Evolutionary conservation across 2,797 vertebrate genomes (phyloP).

Genomic region (Sciurus carolinensis): DNA sequence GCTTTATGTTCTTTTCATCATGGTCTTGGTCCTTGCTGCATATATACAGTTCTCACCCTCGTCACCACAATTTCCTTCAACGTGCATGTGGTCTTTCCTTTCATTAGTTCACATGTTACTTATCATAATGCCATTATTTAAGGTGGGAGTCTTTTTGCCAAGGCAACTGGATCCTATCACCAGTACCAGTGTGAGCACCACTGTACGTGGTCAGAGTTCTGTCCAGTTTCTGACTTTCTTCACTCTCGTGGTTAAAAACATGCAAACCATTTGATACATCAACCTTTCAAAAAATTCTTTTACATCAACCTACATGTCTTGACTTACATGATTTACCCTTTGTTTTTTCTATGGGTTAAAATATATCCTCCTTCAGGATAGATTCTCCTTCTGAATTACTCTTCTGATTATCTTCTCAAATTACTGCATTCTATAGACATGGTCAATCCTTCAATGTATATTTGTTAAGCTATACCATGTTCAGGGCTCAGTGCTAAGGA

Average conservation of each 20-base stretch:
- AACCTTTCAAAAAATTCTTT: background rate
- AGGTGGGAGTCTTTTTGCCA: background rate
- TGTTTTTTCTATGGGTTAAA: constrained; percentile 9
- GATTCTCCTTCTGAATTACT: background rate
- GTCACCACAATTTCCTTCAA: background rate
- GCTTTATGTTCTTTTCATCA: background rate
- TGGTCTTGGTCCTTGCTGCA: background rate
- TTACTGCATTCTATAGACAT: background rate
- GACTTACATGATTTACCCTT: background rate
- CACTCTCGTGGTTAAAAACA: background rate
- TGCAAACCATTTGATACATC: background rate
- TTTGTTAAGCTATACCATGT: constrained; percentile 6
- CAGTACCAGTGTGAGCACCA: background rate
- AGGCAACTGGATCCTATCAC: background rate
- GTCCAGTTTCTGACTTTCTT: background rate
- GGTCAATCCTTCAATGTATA: background rate
- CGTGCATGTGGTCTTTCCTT: background rate
- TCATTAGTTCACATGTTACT: background rate
- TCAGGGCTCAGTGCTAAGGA: background rate
- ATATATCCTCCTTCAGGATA: background rate
- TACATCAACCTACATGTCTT: background rate
- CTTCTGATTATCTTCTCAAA: background rate
- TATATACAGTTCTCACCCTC: background rate
- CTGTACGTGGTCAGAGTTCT: background rate
- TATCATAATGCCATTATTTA: background rate